These are phyloP conservation scores for Coluber constrictor DNA, from an alignment of 2,797 vertebrate genomes.

Conservation along the genomic window DNA sequence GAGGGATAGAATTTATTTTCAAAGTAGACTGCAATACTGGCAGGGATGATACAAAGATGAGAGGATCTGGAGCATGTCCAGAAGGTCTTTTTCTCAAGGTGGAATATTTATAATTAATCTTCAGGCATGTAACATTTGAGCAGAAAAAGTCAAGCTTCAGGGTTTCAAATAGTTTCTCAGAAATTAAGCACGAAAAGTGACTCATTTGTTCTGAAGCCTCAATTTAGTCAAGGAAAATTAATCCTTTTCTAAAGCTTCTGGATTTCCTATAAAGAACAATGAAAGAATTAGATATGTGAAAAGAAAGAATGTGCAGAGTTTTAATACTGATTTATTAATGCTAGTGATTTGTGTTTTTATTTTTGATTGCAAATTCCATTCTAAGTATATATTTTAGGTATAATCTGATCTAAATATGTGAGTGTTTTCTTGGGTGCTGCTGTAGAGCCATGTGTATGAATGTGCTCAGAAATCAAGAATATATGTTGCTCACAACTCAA, in stretches of 20 bases:
- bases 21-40: background rate
- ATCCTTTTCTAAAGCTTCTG: background rate
- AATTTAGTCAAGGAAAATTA: background rate
- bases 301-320: background rate
- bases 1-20: background rate
- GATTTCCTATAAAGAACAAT: background rate
- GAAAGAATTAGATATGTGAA: background rate
- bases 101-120: background rate
- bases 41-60: background rate
- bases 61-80: background rate
- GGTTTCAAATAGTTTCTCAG: background rate
- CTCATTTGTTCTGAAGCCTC: background rate
- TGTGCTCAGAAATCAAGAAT: background rate
- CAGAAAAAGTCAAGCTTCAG: background rate
- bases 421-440: background rate
- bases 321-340: fast-evolving
- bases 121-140: background rate
- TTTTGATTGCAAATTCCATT: background rate
- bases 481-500: slow-evolving; percentile 21
- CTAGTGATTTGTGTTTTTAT: background rate
- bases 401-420: background rate
- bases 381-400: background rate
- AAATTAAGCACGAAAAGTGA: background rate
- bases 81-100: background rate
- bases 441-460: background rate